Percentiles rank a stretch among this genome's conserved stretches.
Evolutionary conservation across 1,140 invertebrate genomes (phyloP).

Genomic region (Meteorus sp.): DNA sequence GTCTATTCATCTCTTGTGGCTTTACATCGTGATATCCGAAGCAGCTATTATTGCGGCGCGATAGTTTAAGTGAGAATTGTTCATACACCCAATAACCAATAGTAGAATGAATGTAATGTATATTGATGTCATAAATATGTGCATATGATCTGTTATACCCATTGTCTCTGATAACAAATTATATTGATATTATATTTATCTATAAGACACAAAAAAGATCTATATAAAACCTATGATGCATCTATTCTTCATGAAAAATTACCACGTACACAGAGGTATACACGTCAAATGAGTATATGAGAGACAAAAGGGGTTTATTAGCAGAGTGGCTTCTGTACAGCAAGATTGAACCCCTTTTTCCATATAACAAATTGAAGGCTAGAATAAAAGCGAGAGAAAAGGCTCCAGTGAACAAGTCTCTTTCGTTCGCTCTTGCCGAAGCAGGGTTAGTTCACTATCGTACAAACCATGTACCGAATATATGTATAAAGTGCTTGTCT

Average conservation of each 20-base stretch:
- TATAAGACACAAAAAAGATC: constrained; percentile 25
- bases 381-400: constrained; percentile 13
- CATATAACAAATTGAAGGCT: constrained; percentile 2
- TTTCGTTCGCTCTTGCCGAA: constrained; percentile 7
- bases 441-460: too few species aligned
- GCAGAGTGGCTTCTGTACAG: constrained; percentile 18
- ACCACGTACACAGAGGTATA: neutral
- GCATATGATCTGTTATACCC: too few species aligned
- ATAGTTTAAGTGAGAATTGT: too few species aligned
- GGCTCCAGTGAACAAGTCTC: neutral
- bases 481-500: constrained; percentile 23
- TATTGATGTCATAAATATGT: too few species aligned
- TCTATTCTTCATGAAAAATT: constrained; percentile 6
- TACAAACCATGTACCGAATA: too few species aligned
- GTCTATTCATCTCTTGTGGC: too few species aligned
- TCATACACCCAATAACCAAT: too few species aligned
- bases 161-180: too few species aligned
- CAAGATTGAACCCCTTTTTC: constrained; percentile 15
- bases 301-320: constrained; percentile 47
- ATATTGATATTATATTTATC: constrained; percentile 11
- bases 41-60: too few species aligned
- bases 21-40: too few species aligned
- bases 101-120: too few species aligned
- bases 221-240: constrained; percentile 16
- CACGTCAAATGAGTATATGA: constrained; percentile 22